Evolutionary conservation across 2,888 invertebrate species (phyloP).

Genomic region (Lycocerus yunnanus): DNA sequence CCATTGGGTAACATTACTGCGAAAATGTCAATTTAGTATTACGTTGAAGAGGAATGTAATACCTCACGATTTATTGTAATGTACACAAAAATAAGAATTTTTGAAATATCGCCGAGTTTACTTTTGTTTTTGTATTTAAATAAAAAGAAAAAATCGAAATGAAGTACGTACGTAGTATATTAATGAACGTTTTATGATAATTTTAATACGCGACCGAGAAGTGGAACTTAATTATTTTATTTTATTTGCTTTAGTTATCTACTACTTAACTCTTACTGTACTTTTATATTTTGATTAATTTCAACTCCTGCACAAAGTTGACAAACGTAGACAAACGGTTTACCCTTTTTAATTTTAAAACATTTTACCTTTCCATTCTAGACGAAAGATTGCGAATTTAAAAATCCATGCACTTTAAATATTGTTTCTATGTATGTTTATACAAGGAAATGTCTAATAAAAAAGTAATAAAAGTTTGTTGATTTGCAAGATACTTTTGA

Average conservation of each 20-base stretch:
- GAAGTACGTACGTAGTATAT: neutral
- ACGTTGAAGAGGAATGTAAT: slow-evolving; percentile 4
- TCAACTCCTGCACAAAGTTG: neutral
- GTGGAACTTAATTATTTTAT: neutral
- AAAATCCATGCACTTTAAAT: neutral
- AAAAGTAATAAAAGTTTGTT: slow-evolving; percentile 5
- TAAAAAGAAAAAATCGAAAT: neutral
- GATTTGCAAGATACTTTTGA: neutral
- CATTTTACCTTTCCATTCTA: neutral
- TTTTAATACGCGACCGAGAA: neutral
- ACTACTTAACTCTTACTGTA: too few relatives aligned
- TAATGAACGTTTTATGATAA: neutral
- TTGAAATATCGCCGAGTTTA: neutral
- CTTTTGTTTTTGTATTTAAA: neutral
- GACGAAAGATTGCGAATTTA: neutral
- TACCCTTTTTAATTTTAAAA: neutral
- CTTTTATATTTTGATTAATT: neutral
- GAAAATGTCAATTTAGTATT: slow-evolving; percentile 9
- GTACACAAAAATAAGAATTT: neutral
- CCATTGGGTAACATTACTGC: slow-evolving; percentile 7
- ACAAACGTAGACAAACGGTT: too few relatives aligned
- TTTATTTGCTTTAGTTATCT: too few relatives aligned
- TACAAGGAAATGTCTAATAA: neutral
- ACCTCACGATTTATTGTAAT: slow-evolving; percentile 7
- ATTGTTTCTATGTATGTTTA: neutral